Evolutionary conservation across 2,797 vertebrate species (phyloP), one percentile per base, ranked within the genome.

Genomic region (Ambastaia sidthimunki): DNA sequence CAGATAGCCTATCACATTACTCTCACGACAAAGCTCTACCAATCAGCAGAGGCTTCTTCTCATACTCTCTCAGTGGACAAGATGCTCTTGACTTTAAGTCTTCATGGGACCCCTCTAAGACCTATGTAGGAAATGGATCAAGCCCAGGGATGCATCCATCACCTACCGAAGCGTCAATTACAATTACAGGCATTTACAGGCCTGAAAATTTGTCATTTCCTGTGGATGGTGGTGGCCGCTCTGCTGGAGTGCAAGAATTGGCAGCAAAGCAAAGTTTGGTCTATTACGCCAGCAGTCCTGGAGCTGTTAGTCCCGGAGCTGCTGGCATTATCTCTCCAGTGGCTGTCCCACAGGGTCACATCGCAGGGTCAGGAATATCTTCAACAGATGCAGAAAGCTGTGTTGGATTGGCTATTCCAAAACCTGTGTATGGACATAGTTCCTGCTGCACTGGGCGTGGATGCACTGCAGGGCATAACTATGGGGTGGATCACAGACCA

Each of bases 381-480:
- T 86, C 77, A 15, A 74, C 88, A 0, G 77, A 92, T 75, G 41
- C 76, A 0, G 88, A 89, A 31, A 88, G 75, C 75, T 83, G 91
- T 15, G 84, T 89, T 34, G 90, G 90, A 4, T 75, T 99, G 68
- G 93, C 94, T 0, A 86, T 96, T 15, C 97, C 97, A 65, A 96
- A 91, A 63, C 95, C 97, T 0, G 76, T 98, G 70, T 99, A 98
- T 10, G 86, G 93, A 80, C 93, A 89, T 31, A 94, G 89, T 0
- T 74, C 90, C 3, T 96, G 94, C 84, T 97, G 94, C 28, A 23
- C 89, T 55, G 90, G 95, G 10, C 68, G 88, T 71, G 87, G 91
- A 28, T 95, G 91, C 7, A 81, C 91, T 54, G 87, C 94, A 37
- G 89, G 94, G 3, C 82, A 90, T 2, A 83, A 90, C 37, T 91